Evolutionary conservation across 2,797 vertebrate genomes (phyloP), one percentile per base, ranked within the genome.

Genomic region (Pseudochirops cupreus): DNA sequence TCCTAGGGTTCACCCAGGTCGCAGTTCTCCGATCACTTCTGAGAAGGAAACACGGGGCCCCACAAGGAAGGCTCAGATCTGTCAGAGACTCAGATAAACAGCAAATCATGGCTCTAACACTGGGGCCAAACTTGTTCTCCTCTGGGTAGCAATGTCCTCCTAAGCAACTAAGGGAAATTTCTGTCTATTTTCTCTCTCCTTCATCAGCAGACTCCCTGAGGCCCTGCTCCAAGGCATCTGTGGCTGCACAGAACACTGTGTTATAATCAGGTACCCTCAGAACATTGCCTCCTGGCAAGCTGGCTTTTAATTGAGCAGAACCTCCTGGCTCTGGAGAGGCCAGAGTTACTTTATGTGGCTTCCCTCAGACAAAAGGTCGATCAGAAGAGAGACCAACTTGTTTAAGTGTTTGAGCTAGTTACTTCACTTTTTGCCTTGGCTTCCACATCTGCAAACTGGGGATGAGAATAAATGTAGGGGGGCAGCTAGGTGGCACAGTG

Each of bases 261-360:
- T 87, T 50, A 87, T 87, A 87, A 87, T 87, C 74, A 50, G 74
- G 39, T 87, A 87, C 7, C 74, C 39, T 87, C 39, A 50, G 74
- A 87, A 87, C 74, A 87, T 87, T 87, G 74, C 74, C 74, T 87
- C 74, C 74, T 87, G 74, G 74, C 74, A 87, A 87, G 24, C 39
- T 87, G 74, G 39, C 39, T 87, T 87, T 87, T 87, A 87, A 87
- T 87, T 87, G 74, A 87, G 74, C 74, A 87, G 39, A 87, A 87
- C 9, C 39, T 87, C 74, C 74, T 26, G 39, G 24, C 74, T 87
- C 39, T 50, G 74, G 74, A 87, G 74, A 87, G 74, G 26, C 74
- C 39, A 87, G 74, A 46, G 74, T 46, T 46, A 50, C 24, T 87
- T 87, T 50, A 87, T 50, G 39, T 26, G 39, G 74, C 74, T 87